Evolutionary conservation across 2,888 invertebrate species (phyloP).

Genomic region (Epiblema foenella): DNA sequence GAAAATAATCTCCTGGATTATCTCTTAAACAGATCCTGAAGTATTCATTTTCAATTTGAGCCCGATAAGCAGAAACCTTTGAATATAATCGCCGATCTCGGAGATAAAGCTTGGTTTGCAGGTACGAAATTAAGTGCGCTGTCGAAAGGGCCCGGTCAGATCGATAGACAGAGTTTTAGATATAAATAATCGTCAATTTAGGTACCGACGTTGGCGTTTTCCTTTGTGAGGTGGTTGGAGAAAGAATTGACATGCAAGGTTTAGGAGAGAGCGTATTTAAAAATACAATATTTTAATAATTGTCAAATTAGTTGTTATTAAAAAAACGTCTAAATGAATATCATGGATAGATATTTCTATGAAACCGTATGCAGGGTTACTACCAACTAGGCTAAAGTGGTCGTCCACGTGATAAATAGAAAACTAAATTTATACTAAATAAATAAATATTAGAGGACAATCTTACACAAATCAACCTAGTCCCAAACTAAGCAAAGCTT

Average conservation of each 20-base stretch:
- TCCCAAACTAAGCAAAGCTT: not conserved
- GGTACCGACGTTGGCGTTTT: conserved; percentile 62
- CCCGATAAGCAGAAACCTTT: conserved; percentile 24
- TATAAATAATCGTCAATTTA: conserved; percentile 75
- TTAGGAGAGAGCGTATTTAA: conserved; percentile 46
- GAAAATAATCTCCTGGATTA: not conserved
- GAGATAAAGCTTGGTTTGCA: conserved; percentile 26
- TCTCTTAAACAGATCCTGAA: conserved; percentile 24
- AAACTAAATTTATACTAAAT: too few species aligned
- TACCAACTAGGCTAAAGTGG: too few species aligned
- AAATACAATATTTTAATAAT: too few species aligned
- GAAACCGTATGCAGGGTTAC: too few species aligned
- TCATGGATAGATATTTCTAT: too few species aligned
- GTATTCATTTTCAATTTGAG: conserved; percentile 45
- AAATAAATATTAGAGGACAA: too few species aligned
- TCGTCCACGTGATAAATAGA: too few species aligned
- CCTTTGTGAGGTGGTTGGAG: conserved; percentile 63
- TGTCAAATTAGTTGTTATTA: too few species aligned
- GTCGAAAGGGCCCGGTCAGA: conserved; percentile 49
- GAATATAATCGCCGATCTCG: conserved; percentile 13
- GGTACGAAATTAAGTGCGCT: conserved; percentile 46
- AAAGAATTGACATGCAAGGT: conserved; percentile 53
- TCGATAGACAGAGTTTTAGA: conserved; percentile 65
- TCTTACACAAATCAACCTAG: too few species aligned
- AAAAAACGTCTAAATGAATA: too few species aligned